phyloP scores from a whole-genome alignment of 2,797 vertebrate genomes.

The Nannoperca australis region DNA sequence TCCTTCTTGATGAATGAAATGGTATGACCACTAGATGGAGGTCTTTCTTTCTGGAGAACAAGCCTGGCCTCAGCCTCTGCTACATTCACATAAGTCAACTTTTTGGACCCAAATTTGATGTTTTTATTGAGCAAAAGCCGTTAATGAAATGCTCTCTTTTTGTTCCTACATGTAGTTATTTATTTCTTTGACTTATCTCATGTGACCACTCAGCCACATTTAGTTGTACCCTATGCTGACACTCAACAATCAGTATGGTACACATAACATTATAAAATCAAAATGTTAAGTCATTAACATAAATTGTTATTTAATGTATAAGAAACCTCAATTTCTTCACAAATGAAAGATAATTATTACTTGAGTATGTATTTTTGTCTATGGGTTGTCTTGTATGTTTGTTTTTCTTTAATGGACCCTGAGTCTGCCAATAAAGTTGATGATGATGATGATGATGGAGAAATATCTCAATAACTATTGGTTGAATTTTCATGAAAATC shows the following conservation, averaged over 20 bases:
- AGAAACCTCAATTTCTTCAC: background rate
- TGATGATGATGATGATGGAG: background rate
- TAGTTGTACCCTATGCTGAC: background rate
- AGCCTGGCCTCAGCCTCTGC: background rate
- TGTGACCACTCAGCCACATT: background rate
- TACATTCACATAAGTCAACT: background rate
- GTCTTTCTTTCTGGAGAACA: slow-evolving; percentile 32
- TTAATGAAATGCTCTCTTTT: no score
- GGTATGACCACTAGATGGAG: slow-evolving; percentile 71
- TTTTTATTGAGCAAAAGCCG: background rate
- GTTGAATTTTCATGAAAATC: no score
- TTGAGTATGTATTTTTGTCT: no score
- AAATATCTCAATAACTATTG: background rate
- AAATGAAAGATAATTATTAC: background rate
- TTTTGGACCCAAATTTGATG: background rate
- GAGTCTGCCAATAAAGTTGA: no score
- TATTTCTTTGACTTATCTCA: background rate
- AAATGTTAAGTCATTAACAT: background rate
- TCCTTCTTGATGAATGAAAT: slow-evolving; percentile 23
- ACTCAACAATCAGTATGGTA: background rate
- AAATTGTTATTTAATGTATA: background rate
- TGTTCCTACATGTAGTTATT: background rate
- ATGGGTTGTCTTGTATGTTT: no score
- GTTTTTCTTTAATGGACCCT: no score
- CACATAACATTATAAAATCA: background rate